Conservation (phyloP, 1,140 invertebrate species). For the Drosophila pectinifera region DNA sequence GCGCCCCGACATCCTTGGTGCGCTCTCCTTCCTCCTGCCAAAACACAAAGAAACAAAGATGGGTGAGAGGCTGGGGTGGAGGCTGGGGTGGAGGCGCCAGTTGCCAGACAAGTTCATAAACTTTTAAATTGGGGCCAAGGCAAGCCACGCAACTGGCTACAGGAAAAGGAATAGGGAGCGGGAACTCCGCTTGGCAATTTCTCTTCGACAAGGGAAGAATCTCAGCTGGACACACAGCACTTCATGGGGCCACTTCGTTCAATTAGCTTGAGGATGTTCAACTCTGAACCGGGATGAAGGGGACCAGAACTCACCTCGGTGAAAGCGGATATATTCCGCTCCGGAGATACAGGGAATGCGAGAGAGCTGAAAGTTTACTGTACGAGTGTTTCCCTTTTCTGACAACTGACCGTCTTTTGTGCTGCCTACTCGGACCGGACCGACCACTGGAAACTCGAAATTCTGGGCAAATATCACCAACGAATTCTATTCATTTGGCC, state of each 20-base stretch:
- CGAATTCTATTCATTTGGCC: constrained; percentile 21
- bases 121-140: constrained; percentile 86
- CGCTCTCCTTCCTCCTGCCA: constrained; percentile 82
- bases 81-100: constrained; percentile 38
- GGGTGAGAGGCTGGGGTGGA: constrained; percentile 5
- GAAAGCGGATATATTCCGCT: constrained; percentile 32
- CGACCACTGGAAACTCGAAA: constrained; percentile 23
- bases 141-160: too few species aligned
- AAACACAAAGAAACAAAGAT: constrained; percentile 73
- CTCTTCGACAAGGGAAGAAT: constrained; percentile 22
- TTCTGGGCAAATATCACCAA: constrained; percentile 21
- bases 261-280: constrained; percentile 38
- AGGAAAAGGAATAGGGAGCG: constrained; percentile 1
- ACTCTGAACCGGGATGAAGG: constrained; percentile 4
- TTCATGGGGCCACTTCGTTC: constrained; percentile 26
- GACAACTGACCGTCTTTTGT: constrained; percentile 28
- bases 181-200: constrained; percentile 25
- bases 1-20: constrained; percentile 58
- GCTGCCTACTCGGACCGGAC: constrained; percentile 36
- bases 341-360: constrained; percentile 17
- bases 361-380: constrained; percentile 29
- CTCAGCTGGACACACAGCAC: constrained; percentile 43
- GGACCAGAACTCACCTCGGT: constrained; percentile 20
- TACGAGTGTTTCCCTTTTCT: constrained; percentile 27
- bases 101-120: constrained; percentile 89